Percentiles rank a stretch among this genome's conserved stretches.
Conservation (phyloP, 2,888 invertebrate species). For the Drosophila fulvimacula region DNA sequence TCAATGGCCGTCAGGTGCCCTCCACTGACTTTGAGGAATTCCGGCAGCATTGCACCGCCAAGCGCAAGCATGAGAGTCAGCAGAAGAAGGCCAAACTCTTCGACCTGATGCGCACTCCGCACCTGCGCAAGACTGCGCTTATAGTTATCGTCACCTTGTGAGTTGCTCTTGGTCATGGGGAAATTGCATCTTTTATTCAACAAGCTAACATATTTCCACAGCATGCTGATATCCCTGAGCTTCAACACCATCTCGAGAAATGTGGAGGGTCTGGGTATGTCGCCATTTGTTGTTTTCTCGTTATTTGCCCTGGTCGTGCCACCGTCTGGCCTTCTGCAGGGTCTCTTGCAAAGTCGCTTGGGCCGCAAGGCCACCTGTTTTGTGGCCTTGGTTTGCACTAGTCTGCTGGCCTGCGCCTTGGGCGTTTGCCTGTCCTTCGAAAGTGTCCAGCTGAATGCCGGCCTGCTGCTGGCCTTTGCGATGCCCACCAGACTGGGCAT, state of each 20-base stretch:
- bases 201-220: slow-evolving; percentile 53
- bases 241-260: slow-evolving; percentile 87
- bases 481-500: slow-evolving; percentile 86
- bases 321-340: slow-evolving; percentile 84
- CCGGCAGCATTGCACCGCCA: slow-evolving; percentile 69
- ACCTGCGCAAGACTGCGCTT: slow-evolving; percentile 85
- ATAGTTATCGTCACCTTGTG: slow-evolving; percentile 87
- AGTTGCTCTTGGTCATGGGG: slow-evolving; percentile 63
- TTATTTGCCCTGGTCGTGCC: slow-evolving; percentile 86
- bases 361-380: slow-evolving; percentile 86
- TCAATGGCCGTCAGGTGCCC: slow-evolving; percentile 85
- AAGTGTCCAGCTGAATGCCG: slow-evolving; percentile 63
- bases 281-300: slow-evolving; percentile 86
- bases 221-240: slow-evolving; percentile 86
- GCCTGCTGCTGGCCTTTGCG: slow-evolving; percentile 84
- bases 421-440: slow-evolving; percentile 84
- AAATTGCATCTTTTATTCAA: not conserved
- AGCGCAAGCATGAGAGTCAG: slow-evolving; percentile 47
- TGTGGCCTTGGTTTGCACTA: slow-evolving; percentile 85
- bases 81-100: slow-evolving; percentile 68
- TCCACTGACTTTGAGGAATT: slow-evolving; percentile 80
- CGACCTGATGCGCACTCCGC: slow-evolving; percentile 86
- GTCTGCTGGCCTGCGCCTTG: slow-evolving; percentile 85
- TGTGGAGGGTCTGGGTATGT: slow-evolving; percentile 86
- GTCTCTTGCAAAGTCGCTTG: slow-evolving; percentile 78